Conservation (phyloP, 2,888 invertebrate species). For the Parnassius smintheus region DNA sequence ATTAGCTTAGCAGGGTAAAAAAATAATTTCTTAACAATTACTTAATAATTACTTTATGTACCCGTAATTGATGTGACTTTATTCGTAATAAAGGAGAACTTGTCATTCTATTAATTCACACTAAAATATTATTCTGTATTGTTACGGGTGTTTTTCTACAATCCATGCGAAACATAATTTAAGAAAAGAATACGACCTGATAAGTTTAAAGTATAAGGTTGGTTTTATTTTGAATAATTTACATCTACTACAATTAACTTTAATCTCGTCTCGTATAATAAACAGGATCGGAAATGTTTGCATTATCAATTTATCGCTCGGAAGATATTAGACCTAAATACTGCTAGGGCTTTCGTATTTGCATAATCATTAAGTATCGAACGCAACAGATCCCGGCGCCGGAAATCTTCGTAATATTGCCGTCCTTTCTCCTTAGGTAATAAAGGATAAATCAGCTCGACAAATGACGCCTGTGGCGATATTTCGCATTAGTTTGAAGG, state of each 20-base stretch:
- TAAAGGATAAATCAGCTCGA: constrained; percentile 43
- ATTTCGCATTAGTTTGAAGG: constrained; percentile 64
- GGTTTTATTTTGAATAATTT: neutral
- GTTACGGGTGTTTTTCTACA: too few species aligned
- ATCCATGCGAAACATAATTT: too few species aligned
- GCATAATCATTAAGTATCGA: constrained; percentile 59
- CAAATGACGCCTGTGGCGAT: constrained; percentile 42
- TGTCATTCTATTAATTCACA: too few species aligned
- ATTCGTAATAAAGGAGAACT: too few species aligned
- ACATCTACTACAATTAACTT: constrained; percentile 28
- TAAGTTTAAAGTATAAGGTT: too few species aligned
- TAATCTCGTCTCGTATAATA: constrained; percentile 33
- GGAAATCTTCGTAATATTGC: constrained; percentile 25
- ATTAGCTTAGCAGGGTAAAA: too few species aligned
- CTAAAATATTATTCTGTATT: too few species aligned
- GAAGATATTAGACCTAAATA: constrained; percentile 52
- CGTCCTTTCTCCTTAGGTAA: constrained; percentile 32
- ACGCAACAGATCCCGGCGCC: constrained; percentile 39
- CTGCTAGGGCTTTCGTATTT: constrained; percentile 52
- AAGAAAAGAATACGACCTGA: too few species aligned
- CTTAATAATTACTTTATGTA: too few species aligned
- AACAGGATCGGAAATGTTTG: constrained; percentile 36
- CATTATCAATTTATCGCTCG: constrained; percentile 47
- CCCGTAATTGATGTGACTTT: too few species aligned
- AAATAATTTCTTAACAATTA: too few species aligned